Conservation (phyloP, 2,888 invertebrate species). For the Hartigia nigra region DNA sequence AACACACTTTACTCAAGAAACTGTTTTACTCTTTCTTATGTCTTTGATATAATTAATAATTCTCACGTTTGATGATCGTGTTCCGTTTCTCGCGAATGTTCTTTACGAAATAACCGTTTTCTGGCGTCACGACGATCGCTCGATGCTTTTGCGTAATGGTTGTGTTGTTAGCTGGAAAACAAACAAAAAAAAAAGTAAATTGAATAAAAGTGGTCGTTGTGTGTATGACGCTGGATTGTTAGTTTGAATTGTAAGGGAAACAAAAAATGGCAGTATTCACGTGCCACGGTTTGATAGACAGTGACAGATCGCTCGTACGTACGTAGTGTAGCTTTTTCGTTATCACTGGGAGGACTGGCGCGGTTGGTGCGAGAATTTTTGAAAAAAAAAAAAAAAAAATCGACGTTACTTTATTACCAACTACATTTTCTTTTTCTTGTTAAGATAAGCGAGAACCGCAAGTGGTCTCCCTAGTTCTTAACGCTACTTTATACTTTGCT, state of each 20-base stretch:
- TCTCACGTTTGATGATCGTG: neutral
- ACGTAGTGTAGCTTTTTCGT: slow-evolving; percentile 8
- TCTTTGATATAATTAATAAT: neutral
- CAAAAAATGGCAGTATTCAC: neutral
- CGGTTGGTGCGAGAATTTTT: slow-evolving; percentile 9
- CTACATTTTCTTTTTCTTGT: neutral
- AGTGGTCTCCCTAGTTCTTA: neutral
- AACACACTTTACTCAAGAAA: neutral
- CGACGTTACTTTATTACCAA: neutral
- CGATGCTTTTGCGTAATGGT: neutral
- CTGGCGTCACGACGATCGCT: slow-evolving; percentile 2
- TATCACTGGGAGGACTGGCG: slow-evolving; percentile 9
- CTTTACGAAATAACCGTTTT: neutral
- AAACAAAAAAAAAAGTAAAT: neutral
- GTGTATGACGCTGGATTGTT: neutral
- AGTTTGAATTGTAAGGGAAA: neutral
- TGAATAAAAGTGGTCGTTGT: neutral
- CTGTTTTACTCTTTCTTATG: too few species aligned
- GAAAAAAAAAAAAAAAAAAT: neutral
- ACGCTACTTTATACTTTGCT: neutral
- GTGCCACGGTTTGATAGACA: neutral
- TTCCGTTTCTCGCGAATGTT: neutral
- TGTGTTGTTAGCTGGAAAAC: neutral
- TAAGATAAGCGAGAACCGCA: neutral
- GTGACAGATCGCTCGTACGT: neutral